Conservation (phyloP, 2,113 vertebrate genomes). For the Podiceps cristatus region DNA sequence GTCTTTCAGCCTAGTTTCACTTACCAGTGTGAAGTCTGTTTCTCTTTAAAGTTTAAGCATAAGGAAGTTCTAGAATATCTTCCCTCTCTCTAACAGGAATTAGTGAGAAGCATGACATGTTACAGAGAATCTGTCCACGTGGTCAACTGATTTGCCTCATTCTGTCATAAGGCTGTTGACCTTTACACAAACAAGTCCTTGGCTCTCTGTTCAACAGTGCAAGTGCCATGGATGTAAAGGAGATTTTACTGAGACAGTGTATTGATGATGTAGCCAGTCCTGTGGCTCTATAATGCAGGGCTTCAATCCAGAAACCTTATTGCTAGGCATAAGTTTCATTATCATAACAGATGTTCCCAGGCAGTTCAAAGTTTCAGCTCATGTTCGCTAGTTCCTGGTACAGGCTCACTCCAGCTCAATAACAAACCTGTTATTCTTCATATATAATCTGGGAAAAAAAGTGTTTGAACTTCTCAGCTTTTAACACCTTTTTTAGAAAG, state of each 20-base stretch:
- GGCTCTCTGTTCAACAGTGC: background rate
- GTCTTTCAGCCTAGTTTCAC: background rate
- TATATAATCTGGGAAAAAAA: background rate
- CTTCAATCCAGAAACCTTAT: background rate
- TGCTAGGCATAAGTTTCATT: background rate
- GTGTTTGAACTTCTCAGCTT: background rate
- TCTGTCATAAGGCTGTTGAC: background rate
- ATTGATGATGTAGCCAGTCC: background rate
- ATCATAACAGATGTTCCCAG: background rate
- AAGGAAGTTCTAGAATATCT: background rate
- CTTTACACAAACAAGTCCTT: background rate
- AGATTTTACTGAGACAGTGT: background rate
- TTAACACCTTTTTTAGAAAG: background rate
- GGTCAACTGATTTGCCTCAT: background rate
- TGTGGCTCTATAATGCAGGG: background rate
- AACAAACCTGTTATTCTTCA: background rate
- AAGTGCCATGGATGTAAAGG: background rate
- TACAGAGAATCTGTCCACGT: background rate
- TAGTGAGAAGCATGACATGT: accelerated
- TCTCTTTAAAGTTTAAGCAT: background rate
- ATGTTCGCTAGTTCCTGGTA: background rate
- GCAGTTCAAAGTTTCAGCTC: background rate
- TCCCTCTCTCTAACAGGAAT: background rate
- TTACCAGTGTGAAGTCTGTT: background rate
- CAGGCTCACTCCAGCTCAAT: background rate